A percentile compares a stretch with the other conserved stretches of the same genome.
Conservation (phyloP, 2,113 vertebrate genomes). For the Pithys albifrons region DNA sequence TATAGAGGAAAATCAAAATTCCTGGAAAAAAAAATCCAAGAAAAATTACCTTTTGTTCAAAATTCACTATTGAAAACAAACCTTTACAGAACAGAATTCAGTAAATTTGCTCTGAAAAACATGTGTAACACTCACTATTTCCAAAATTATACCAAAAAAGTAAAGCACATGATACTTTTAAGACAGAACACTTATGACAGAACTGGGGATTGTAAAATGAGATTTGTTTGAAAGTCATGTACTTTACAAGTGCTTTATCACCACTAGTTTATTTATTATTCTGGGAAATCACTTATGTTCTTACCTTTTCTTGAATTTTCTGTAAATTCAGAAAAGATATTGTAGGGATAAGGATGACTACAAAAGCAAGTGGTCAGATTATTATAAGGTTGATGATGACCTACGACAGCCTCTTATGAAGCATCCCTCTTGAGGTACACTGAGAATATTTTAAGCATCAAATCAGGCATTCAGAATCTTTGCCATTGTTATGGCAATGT, state of each 20-base stretch:
- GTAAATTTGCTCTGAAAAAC: not conserved
- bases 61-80: not conserved
- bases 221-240: not conserved
- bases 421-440: not conserved
- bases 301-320: not conserved
- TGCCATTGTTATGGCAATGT: not conserved
- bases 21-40: not conserved
- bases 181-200: not conserved
- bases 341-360: not conserved
- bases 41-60: not conserved
- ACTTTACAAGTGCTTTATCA: not conserved
- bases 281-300: not conserved
- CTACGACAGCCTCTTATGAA: not conserved
- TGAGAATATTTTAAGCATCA: not conserved
- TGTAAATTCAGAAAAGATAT: not conserved
- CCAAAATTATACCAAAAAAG: not conserved
- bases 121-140: not conserved
- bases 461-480: not conserved
- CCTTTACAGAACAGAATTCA: not conserved
- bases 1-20: not conserved
- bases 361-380: not conserved
- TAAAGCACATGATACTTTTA: not conserved
- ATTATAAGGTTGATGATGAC: not conserved
- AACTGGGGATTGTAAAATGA: not conserved
- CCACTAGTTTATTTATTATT: not conserved